These are phyloP conservation scores for Passer domesticus DNA, from an alignment of 2,113 vertebrate genomes.

Conservation along the genomic window DNA sequence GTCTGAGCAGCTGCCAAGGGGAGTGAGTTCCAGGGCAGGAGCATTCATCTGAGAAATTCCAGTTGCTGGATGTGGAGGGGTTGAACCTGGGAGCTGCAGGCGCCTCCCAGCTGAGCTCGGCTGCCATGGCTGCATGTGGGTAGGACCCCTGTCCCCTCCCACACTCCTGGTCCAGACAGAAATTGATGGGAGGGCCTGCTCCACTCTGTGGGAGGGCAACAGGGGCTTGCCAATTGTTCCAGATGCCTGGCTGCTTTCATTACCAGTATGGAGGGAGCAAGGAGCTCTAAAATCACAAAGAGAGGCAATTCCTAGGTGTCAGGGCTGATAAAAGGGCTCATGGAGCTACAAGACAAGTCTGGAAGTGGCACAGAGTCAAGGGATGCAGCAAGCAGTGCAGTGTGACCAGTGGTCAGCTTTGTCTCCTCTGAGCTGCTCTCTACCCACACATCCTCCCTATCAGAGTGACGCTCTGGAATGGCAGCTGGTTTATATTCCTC, in stretches of 20 bases:
- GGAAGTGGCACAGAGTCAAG: neutral
- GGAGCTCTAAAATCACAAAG: neutral
- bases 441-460: neutral
- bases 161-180: neutral
- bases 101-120: neutral
- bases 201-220: neutral
- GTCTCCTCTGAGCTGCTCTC: neutral
- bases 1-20: constrained; percentile 19
- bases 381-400: neutral
- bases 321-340: neutral
- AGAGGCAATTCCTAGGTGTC: neutral
- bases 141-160: neutral
- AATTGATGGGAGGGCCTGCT: neutral
- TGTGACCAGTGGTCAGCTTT: accelerated
- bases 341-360: neutral
- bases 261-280: neutral
- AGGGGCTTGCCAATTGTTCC: neutral
- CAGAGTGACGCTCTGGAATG: neutral
- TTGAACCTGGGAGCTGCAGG: neutral
- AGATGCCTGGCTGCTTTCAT: neutral
- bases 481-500: neutral
- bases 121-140: neutral
- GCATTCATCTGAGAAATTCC: constrained; percentile 13
- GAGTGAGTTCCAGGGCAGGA: neutral
- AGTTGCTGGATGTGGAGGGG: neutral